Evolutionary conservation across 1,140 invertebrate species (phyloP).

Genomic region (Leptopilina clavipes): DNA sequence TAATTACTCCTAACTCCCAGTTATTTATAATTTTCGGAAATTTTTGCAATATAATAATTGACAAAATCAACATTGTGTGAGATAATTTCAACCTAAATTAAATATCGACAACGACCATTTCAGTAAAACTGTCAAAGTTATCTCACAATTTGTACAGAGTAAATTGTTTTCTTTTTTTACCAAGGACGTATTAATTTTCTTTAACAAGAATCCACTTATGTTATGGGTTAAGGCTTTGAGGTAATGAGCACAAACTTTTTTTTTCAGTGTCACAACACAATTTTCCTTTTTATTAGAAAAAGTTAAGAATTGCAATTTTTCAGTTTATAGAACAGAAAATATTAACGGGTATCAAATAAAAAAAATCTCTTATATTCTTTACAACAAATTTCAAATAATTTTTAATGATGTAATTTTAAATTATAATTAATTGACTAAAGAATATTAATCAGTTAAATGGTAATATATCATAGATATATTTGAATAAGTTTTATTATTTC

Average conservation of each 20-base stretch:
- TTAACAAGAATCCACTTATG: not conserved
- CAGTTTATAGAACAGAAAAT: not conserved
- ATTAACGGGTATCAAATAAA: not conserved
- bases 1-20: no score
- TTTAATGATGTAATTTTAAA: no score
- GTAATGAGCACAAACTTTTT: conserved; percentile 12
- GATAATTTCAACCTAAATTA: conserved; percentile 4
- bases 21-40: not conserved
- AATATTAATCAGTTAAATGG: no score
- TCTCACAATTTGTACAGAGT: not conserved
- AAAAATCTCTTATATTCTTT: not conserved
- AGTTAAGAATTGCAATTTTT: not conserved
- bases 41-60: not conserved
- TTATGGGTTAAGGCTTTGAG: conserved; percentile 4
- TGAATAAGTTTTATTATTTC: no score
- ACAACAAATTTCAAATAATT: no score
- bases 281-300: conserved; percentile 10
- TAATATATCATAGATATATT: no score
- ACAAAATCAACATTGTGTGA: not conserved
- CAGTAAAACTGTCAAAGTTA: not conserved
- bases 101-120: not conserved
- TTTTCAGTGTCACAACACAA: conserved; percentile 12
- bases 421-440: no score
- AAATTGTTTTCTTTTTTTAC: conserved; percentile 7
- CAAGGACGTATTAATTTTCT: conserved; percentile 28